A percentile compares a stretch with the other conserved stretches of the same genome.
Evolutionary conservation across 2,888 invertebrate species (phyloP).

Genomic region (Aphodius granarius): DNA sequence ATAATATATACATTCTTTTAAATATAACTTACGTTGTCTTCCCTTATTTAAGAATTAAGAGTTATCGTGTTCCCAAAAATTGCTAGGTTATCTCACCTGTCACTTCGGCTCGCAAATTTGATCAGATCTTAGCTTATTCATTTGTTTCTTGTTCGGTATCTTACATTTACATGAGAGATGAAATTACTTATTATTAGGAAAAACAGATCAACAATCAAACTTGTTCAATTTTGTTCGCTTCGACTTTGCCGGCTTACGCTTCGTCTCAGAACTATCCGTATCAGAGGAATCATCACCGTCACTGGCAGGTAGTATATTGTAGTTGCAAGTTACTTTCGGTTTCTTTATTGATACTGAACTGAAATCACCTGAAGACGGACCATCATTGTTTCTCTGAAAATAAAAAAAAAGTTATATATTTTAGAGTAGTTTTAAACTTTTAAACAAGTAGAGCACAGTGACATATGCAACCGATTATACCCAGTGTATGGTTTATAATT

Average conservation of each 20-base stretch:
- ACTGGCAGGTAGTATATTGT: conserved; percentile 54
- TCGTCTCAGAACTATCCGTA: conserved; percentile 48
- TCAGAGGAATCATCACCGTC: conserved; percentile 51
- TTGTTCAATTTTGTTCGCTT: background rate
- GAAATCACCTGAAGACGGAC: conserved; percentile 47
- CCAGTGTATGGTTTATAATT: no score
- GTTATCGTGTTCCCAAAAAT: background rate
- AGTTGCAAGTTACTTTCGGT: conserved; percentile 55
- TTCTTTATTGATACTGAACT: conserved; percentile 54
- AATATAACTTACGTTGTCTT: background rate
- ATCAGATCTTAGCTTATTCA: background rate
- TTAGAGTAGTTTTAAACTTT: background rate
- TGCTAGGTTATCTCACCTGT: background rate
- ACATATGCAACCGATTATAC: no score
- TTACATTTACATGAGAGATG: background rate
- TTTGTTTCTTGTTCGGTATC: background rate
- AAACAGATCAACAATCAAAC: background rate
- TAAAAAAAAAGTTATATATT: conserved; percentile 11
- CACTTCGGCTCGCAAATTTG: background rate
- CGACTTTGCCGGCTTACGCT: background rate
- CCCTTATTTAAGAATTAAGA: background rate
- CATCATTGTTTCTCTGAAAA: conserved; percentile 49
- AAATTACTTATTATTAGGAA: background rate
- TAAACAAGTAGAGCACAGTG: no score
- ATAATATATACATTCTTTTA: background rate